A percentile compares a stretch with the other conserved stretches of the same genome.
These are phyloP conservation scores for Callionymus lyra DNA, from an alignment of 2,113 vertebrate genomes.

Conservation along the genomic window DNA sequence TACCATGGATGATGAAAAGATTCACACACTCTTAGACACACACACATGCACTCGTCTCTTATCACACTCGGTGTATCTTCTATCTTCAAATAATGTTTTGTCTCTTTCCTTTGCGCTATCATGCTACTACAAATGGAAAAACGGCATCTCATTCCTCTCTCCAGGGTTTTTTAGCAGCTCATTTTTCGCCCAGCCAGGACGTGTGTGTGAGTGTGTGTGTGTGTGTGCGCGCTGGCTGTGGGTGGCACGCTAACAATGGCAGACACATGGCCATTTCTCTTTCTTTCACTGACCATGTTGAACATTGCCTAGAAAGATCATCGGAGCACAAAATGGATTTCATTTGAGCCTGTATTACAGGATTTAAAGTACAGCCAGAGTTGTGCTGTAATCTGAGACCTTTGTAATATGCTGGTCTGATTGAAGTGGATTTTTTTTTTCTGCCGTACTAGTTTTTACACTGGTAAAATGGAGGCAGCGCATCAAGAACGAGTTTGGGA, in stretches of 20 bases:
- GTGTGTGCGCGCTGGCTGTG: conserved; percentile 16
- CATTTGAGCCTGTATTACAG: conserved; percentile 57
- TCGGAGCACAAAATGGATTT: conserved; percentile 66
- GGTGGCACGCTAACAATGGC: conserved; percentile 52
- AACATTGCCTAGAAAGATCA: conserved; percentile 61
- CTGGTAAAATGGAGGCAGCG: conserved; percentile 36
- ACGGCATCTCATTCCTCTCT: conserved; percentile 67
- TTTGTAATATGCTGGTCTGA: conserved; percentile 53
- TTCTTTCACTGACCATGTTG: conserved; percentile 54
- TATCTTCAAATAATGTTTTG: conserved; percentile 73
- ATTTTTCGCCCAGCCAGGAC: conserved; percentile 38
- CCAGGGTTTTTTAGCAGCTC: conserved; percentile 58
- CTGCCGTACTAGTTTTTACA: conserved; percentile 5
- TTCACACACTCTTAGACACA: conserved; percentile 16
- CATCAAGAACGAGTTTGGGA: conserved; percentile 26
- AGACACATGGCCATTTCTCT: conserved; percentile 51
- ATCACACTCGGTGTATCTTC: conserved; percentile 68
- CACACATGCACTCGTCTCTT: conserved; percentile 45
- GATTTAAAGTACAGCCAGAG: conserved; percentile 54
- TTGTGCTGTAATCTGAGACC: conserved; percentile 43
- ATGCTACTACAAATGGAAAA: conserved; percentile 70
- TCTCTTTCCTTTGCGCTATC: conserved; percentile 70
- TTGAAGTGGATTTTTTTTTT: conserved; percentile 46
- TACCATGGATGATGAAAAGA: conserved; percentile 86
- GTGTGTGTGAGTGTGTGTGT: conserved; percentile 6